These are phyloP conservation scores for Salvator merianae DNA, from an alignment of 2,113 vertebrate genomes.

Conservation along the genomic window DNA sequence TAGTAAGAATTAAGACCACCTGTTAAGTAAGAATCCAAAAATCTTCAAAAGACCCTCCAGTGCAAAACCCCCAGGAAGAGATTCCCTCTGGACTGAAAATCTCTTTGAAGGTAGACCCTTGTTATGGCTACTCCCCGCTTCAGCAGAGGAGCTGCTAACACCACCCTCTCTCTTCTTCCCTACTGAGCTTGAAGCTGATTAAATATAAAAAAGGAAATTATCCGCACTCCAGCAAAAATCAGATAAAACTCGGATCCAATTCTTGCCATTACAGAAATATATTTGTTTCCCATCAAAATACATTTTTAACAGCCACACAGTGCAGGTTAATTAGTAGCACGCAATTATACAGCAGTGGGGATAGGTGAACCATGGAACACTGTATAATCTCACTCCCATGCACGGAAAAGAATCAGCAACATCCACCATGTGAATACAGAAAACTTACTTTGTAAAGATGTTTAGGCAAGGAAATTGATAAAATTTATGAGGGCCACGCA, in stretches of 20 bases:
- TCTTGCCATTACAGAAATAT: neutral
- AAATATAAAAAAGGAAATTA: constrained; percentile 55
- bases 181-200: constrained; percentile 59
- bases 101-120: constrained; percentile 71
- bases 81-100: constrained; percentile 61
- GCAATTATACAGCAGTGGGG: neutral
- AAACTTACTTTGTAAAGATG: neutral
- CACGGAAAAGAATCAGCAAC: neutral
- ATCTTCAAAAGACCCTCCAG: constrained; percentile 76
- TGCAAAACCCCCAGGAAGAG: constrained; percentile 68
- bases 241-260: constrained; percentile 1
- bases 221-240: constrained; percentile 48
- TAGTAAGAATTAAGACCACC: constrained; percentile 73
- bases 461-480: neutral
- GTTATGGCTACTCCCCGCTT: constrained; percentile 46
- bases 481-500: neutral
- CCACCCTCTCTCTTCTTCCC: constrained; percentile 32
- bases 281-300: constrained; percentile 23
- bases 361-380: neutral
- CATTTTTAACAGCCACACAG: neutral
- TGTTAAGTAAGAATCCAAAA: constrained; percentile 77
- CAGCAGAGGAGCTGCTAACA: constrained; percentile 46
- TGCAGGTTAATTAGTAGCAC: constrained; percentile 27
- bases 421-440: neutral
- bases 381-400: neutral